Evolutionary conservation across 2,113 vertebrate species (phyloP).

Genomic region (Mobula hypostoma): DNA sequence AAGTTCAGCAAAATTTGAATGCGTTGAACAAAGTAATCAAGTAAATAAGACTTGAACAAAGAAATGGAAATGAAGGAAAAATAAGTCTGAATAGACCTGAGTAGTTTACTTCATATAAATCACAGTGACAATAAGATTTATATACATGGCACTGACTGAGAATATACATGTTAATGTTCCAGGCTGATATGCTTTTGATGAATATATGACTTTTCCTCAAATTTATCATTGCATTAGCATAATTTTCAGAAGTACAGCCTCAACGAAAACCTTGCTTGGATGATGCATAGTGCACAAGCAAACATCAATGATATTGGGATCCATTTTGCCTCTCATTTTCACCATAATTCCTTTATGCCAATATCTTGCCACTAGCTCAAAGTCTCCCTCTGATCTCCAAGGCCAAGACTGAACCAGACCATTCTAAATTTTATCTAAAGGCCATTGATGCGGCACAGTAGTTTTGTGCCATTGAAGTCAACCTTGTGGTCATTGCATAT

Average conservation of each 20-base stretch:
- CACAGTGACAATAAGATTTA: too few species aligned
- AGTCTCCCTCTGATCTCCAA: neutral
- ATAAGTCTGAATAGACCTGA: neutral
- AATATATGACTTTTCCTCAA: neutral
- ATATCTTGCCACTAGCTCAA: too few species aligned
- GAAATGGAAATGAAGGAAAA: too few species aligned
- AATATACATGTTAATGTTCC: too few species aligned
- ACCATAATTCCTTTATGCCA: too few species aligned
- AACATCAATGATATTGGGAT: neutral
- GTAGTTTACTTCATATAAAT: too few species aligned
- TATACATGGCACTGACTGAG: too few species aligned
- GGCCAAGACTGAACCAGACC: neutral
- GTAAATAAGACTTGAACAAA: neutral
- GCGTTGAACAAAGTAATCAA: neutral
- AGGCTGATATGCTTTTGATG: neutral
- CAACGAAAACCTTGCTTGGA: neutral
- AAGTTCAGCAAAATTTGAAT: neutral
- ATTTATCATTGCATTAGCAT: neutral
- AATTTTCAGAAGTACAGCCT: neutral
- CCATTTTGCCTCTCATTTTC: neutral
- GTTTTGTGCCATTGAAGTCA: too few species aligned
- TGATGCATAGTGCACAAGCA: neutral
- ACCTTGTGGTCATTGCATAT: too few species aligned
- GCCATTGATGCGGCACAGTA: too few species aligned
- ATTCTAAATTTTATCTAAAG: neutral